phyloP scores from a whole-genome alignment of 2,113 vertebrate genomes.

The Phalacrocorax aristotelis region DNA sequence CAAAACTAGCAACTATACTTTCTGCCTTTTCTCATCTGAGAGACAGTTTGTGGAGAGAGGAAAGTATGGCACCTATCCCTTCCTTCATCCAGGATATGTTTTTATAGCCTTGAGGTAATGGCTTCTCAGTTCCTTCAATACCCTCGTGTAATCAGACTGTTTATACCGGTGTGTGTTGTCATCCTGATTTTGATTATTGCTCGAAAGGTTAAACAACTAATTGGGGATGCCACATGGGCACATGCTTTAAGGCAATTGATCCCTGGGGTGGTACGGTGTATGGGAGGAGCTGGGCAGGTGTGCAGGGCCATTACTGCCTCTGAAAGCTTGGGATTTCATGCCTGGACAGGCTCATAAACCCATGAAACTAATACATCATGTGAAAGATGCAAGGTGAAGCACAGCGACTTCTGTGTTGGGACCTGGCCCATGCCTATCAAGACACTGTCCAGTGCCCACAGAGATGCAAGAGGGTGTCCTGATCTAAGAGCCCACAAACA shows the following conservation, averaged over 20 bases:
- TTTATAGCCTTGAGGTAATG: not conserved
- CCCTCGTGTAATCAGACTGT: not conserved
- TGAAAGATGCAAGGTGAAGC: not conserved
- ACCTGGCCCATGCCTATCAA: not conserved
- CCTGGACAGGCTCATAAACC: not conserved
- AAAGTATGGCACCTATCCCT: not conserved
- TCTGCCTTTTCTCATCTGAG: not conserved
- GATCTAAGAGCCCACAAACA: not conserved
- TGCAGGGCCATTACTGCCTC: not conserved
- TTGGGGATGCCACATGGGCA: not conserved
- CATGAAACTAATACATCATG: not conserved
- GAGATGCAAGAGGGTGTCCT: not conserved
- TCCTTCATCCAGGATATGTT: not conserved
- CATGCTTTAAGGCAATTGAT: not conserved
- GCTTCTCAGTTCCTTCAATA: not conserved
- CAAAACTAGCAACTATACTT: not conserved
- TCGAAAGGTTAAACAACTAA: not conserved
- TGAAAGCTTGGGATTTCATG: not conserved
- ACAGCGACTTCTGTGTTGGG: not conserved
- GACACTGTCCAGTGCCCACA: not conserved
- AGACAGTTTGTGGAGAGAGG: not conserved
- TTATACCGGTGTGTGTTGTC: not conserved
- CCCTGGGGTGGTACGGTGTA: not conserved
- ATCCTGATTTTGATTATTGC: not conserved
- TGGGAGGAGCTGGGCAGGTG: not conserved